Evolutionary conservation across 2,888 invertebrate genomes (phyloP).

Genomic region (Lamellibrachia satsuma): DNA sequence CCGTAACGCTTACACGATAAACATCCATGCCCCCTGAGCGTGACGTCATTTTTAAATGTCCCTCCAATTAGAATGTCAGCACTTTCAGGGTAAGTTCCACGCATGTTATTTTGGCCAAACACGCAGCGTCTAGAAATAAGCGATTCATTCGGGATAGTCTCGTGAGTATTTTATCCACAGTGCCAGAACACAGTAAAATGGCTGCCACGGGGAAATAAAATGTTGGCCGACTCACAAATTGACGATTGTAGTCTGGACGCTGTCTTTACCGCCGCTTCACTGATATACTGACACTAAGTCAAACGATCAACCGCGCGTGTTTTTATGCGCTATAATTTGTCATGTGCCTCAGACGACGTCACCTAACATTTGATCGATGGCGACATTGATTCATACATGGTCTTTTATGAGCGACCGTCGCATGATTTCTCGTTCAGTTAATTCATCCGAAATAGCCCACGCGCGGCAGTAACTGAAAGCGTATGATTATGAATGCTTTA

Average conservation of each 20-base stretch:
- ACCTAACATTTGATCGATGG: conserved; percentile 3
- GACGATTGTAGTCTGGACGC: neutral
- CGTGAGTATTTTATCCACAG: neutral
- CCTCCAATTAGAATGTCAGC: too few relatives aligned
- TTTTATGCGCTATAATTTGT: conserved; percentile 5
- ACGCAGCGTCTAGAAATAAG: neutral
- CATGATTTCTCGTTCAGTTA: neutral
- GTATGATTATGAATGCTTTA: neutral
- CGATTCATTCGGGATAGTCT: neutral
- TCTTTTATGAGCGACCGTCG: neutral
- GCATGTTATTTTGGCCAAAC: neutral
- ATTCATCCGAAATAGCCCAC: neutral
- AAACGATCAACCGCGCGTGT: neutral
- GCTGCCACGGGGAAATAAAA: neutral
- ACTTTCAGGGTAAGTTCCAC: too few relatives aligned
- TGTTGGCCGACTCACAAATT: neutral
- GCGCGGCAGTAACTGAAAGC: neutral
- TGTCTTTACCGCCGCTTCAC: neutral
- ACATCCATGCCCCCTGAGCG: too few relatives aligned
- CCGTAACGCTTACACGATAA: too few relatives aligned
- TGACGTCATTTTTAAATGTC: too few relatives aligned
- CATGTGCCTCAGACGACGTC: neutral
- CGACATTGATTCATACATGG: neutral
- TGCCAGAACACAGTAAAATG: neutral
- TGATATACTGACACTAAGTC: neutral